Evolutionary conservation across 2,797 vertebrate genomes (phyloP).

Genomic region (Gila robusta): DNA sequence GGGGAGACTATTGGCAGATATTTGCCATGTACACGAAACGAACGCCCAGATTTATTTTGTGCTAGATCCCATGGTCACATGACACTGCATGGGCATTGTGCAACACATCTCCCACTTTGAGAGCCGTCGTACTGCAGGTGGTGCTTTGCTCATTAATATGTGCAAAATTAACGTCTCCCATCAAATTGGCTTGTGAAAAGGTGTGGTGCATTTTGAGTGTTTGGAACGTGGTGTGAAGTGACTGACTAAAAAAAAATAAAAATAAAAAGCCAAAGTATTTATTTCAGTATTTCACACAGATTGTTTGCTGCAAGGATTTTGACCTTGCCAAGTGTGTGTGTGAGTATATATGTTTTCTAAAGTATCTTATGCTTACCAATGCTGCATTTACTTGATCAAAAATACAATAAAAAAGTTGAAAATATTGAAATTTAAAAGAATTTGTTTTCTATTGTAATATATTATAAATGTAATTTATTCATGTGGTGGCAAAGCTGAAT

Average conservation of each 20-base stretch:
- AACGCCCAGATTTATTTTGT: constrained; percentile 44
- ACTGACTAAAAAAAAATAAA: not conserved
- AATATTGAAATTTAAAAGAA: not conserved
- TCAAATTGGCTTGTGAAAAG: constrained; percentile 37
- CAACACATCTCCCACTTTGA: constrained; percentile 24
- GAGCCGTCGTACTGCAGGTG: constrained; percentile 34
- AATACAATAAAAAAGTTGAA: not conserved
- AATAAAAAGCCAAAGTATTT: constrained; percentile 6
- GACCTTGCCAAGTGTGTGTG: not conserved
- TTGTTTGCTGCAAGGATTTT: not conserved
- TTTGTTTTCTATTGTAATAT: not conserved
- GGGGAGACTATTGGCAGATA: constrained; percentile 43
- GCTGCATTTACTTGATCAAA: not conserved
- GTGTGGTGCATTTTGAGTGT: constrained; percentile 16
- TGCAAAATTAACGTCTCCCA: constrained; percentile 18
- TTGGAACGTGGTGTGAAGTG: constrained; percentile 9
- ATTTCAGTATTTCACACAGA: constrained; percentile 6
- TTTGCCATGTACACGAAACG: constrained; percentile 5
- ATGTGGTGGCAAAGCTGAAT: not conserved
- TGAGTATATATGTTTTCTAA: not conserved
- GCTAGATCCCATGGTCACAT: constrained; percentile 33
- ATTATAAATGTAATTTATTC: not conserved
- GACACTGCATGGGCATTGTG: constrained; percentile 30
- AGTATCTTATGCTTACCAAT: not conserved
- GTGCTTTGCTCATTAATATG: constrained; percentile 38